These are phyloP conservation scores for Grammomys surdaster DNA, from an alignment of 2,113 vertebrate species.

Conservation along the genomic window DNA sequence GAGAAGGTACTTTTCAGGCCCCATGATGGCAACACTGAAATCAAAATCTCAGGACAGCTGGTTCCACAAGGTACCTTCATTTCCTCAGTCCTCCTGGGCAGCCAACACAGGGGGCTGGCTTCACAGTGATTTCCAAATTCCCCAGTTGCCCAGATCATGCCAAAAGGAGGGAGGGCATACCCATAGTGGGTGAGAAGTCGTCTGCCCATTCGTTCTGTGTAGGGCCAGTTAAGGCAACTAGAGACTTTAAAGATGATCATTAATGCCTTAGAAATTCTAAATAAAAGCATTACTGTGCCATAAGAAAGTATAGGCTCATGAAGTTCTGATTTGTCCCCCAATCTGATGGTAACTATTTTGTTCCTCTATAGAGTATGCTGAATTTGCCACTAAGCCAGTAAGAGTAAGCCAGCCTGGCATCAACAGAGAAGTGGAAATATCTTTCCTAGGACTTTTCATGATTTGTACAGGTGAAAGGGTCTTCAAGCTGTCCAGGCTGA, in stretches of 20 bases:
- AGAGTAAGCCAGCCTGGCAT: neutral
- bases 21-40: conserved; percentile 14
- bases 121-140: conserved; percentile 73
- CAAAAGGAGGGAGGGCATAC: neutral
- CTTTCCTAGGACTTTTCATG: conserved; percentile 11
- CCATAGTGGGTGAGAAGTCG: conserved; percentile 72
- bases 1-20: conserved; percentile 6
- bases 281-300: conserved; percentile 18
- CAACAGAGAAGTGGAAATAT: neutral
- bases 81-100: conserved; percentile 47
- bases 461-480: neutral
- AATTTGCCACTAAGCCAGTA: neutral
- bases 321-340: neutral
- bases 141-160: neutral
- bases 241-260: neutral
- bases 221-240: neutral
- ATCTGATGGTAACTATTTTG: neutral
- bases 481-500: neutral
- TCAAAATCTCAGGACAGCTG: neutral
- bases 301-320: neutral
- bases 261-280: conserved; percentile 4
- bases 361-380: neutral
- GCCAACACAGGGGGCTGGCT: conserved; percentile 50
- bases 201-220: conserved; percentile 2
- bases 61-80: conserved; percentile 28